Base-by-base conservation (phyloP, 1,140 invertebrate species). In the Brachionus koreanus region DNA sequence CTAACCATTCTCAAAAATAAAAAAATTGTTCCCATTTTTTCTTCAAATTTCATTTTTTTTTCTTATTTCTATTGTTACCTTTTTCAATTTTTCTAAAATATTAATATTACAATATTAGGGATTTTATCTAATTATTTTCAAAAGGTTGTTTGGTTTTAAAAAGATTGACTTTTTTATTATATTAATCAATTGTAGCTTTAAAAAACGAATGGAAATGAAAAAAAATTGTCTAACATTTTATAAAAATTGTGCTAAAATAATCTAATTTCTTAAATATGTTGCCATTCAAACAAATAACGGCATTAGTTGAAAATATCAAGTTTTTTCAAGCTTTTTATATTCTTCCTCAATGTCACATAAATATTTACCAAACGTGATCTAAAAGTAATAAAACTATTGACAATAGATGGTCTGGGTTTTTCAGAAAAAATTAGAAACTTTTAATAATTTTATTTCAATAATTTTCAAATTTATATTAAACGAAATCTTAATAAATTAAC, bases 361-460 rank as follows among this genome's bases (percentile, higher is more conserved):
- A 57, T 57, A 57, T 57, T 57, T 57, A 10, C 49, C 19, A 57
- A 57, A 57, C 49, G 49, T 57, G 49, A 57, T 57, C 49, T 57
- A 57, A 57, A 57, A 57, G 6, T 52, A 52, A 16, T 52, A 52
- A 52, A 29, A 52, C 12, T 42, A 42, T 42, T 42, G 12, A 42
- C 39, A 42, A 42, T 42, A 42, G 39, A 7, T 42, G 39, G 5
- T 42, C 39, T 29, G 29, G 3, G 29, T 29, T 29, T 42, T 42
- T 42, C 1, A 42, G 39, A 49, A 46, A 49, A 49, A 49, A 13
- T 13, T 3, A 12, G 13, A 49, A 49, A 49, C 43, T 49, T 46
- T 49, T 49, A 49, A 49, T 49, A 57, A 57, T 57, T 57, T 57
- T 57, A 57, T 57, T 57, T 57, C 49, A 57, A 57, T 57, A 57